A percentile compares a stretch with the other conserved stretches of the same genome.
Evolutionary conservation across 2,888 invertebrate species (phyloP).

Genomic region (Lordiphosa fenestrarum): DNA sequence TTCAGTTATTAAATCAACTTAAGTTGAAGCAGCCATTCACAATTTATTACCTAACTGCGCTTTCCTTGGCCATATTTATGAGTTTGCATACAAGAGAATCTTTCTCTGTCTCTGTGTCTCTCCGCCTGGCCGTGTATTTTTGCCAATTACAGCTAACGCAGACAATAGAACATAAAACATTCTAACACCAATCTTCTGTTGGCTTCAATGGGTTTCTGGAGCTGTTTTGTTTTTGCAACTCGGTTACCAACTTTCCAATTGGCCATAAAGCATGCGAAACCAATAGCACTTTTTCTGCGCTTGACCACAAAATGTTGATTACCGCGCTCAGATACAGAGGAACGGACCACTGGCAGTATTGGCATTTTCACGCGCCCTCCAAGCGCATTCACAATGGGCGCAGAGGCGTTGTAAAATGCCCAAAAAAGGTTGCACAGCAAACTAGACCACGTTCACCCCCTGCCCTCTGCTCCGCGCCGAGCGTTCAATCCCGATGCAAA

Average conservation of each 20-base stretch:
- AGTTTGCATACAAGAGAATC: constrained; percentile 43
- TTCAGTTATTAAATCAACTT: constrained; percentile 41
- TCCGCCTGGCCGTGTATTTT: constrained; percentile 27
- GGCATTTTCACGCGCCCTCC: constrained; percentile 71
- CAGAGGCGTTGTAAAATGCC: constrained; percentile 71
- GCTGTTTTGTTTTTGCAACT: constrained; percentile 8
- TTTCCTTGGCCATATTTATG: constrained; percentile 55
- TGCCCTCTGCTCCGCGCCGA: constrained; percentile 12
- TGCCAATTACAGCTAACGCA: constrained; percentile 66
- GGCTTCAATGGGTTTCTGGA: constrained; percentile 48
- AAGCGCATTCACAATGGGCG: constrained; percentile 50
- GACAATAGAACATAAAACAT: constrained; percentile 70
- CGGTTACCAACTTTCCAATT: constrained; percentile 69
- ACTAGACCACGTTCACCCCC: constrained; percentile 25
- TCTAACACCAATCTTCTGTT: constrained; percentile 55
- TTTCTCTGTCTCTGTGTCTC: background rate
- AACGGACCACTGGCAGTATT: constrained; percentile 32
- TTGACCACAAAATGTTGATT: constrained; percentile 74
- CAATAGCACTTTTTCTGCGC: constrained; percentile 49
- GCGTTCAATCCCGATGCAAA: constrained; percentile 5
- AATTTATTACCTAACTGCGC: constrained; percentile 64
- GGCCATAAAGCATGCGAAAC: constrained; percentile 73
- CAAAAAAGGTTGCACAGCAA: constrained; percentile 60
- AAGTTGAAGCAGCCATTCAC: constrained; percentile 20
- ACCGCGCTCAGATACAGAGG: constrained; percentile 51